These are phyloP conservation scores for Orientallactaga sibirica DNA, from an alignment of 2,797 vertebrate species.

Conservation along the genomic window DNA sequence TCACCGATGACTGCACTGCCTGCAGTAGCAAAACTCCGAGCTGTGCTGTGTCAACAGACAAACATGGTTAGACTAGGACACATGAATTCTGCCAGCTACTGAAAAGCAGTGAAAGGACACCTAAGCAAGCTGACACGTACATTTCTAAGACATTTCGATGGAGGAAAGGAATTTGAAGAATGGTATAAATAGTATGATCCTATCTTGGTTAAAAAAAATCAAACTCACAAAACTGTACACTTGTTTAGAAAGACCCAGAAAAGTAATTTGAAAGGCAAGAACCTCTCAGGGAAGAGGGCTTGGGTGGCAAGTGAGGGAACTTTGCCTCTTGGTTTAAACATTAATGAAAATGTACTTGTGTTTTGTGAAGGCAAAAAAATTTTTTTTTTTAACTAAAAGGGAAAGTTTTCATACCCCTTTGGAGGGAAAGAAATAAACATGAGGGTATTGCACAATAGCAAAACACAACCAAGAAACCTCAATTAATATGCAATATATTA, in stretches of 20 bases:
- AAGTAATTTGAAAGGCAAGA: conserved; percentile 54
- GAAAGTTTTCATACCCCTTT: conserved; percentile 33
- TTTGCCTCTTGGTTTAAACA: conserved; percentile 60
- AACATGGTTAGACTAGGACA: not conserved
- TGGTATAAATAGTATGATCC: conserved; percentile 15
- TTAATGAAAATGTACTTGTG: conserved; percentile 52
- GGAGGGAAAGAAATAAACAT: conserved; percentile 34
- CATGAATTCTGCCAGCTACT: not conserved
- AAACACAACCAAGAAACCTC: conserved; percentile 35
- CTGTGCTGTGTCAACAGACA: not conserved
- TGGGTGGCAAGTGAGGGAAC: not conserved
- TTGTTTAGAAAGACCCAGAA: conserved; percentile 48
- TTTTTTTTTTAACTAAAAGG: conserved; percentile 54
- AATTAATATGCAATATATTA: conserved; percentile 5
- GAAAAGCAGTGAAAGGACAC: conserved; percentile 21
- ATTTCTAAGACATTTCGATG: conserved; percentile 66
- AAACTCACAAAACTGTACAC: not conserved
- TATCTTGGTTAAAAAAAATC: not conserved
- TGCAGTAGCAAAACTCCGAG: not conserved
- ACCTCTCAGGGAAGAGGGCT: conserved; percentile 7
- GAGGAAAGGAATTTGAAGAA: conserved; percentile 27
- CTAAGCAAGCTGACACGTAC: not conserved
- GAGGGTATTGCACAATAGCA: conserved; percentile 15
- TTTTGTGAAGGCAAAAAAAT: conserved; percentile 9
- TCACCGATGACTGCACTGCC: not conserved